A percentile compares a stretch with the other conserved stretches of the same genome.
Conservation (phyloP, 2,888 invertebrate genomes). For the Craniophora ligustri region DNA sequence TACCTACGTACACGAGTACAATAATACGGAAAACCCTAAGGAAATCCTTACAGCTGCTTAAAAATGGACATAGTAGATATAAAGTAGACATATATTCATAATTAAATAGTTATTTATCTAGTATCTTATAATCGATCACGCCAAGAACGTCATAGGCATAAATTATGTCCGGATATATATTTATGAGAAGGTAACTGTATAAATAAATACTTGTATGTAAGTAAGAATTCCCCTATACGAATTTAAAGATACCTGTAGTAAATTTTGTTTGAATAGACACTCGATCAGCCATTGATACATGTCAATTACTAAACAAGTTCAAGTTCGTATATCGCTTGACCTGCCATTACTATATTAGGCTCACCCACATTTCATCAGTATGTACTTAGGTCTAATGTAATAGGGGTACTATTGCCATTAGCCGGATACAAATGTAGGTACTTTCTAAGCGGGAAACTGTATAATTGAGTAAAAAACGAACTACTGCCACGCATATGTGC, state of each 20-base stretch:
- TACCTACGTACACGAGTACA: conserved; percentile 11
- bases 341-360: too few relatives aligned
- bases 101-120: not conserved
- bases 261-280: not conserved
- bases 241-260: not conserved
- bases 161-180: conserved; percentile 7
- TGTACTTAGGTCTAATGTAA: too few relatives aligned
- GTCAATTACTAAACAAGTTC: too few relatives aligned
- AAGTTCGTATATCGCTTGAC: too few relatives aligned
- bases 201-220: not conserved
- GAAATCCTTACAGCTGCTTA: conserved; percentile 13
- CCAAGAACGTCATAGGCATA: conserved; percentile 3
- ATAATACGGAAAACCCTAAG: conserved; percentile 50
- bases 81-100: too few relatives aligned
- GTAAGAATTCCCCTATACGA: too few relatives aligned
- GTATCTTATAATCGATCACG: conserved; percentile 25
- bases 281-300: not conserved
- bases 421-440: too few relatives aligned
- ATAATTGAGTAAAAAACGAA: too few relatives aligned
- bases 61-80: not conserved
- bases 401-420: too few relatives aligned
- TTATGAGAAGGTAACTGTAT: not conserved
- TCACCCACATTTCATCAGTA: too few relatives aligned
- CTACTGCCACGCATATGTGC: too few relatives aligned
- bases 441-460: too few relatives aligned